Conservation (phyloP, 2,797 vertebrate species). For the Ptychadena robeensis region DNA sequence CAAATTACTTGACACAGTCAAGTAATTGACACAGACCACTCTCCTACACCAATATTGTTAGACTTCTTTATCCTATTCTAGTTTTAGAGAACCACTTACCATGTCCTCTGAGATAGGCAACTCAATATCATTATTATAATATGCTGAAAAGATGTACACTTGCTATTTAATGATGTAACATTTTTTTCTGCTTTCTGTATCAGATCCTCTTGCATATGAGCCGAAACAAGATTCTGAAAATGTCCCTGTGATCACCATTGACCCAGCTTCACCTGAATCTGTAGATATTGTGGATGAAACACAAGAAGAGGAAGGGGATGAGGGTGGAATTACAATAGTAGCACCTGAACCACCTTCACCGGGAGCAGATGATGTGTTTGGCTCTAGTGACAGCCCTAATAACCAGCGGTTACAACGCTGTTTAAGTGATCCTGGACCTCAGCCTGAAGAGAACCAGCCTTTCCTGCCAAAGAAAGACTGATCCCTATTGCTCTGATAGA, state of each 20-base stretch:
- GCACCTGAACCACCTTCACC: constrained; percentile 70
- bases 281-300: constrained; percentile 81
- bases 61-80: no score
- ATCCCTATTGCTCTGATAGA: constrained; percentile 4
- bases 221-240: constrained; percentile 72
- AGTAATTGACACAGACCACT: no score
- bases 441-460: constrained; percentile 84
- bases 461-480: constrained; percentile 78
- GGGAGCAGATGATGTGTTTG: constrained; percentile 74
- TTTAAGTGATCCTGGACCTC: constrained; percentile 93
- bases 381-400: constrained; percentile 71
- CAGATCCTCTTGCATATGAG: constrained; percentile 89
- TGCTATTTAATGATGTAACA: not conserved
- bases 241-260: constrained; percentile 90
- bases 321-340: constrained; percentile 82
- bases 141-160: no score
- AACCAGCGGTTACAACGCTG: constrained; percentile 87
- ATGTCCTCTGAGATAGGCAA: no score
- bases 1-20: no score
- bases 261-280: constrained; percentile 91
- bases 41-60: no score
- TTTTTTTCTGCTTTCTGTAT: not conserved
- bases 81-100: not conserved
- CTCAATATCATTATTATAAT: no score
- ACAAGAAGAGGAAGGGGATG: constrained; percentile 74